phyloP scores from a whole-genome alignment of 1,140 invertebrate genomes.

The Drosophila varians region DNA sequence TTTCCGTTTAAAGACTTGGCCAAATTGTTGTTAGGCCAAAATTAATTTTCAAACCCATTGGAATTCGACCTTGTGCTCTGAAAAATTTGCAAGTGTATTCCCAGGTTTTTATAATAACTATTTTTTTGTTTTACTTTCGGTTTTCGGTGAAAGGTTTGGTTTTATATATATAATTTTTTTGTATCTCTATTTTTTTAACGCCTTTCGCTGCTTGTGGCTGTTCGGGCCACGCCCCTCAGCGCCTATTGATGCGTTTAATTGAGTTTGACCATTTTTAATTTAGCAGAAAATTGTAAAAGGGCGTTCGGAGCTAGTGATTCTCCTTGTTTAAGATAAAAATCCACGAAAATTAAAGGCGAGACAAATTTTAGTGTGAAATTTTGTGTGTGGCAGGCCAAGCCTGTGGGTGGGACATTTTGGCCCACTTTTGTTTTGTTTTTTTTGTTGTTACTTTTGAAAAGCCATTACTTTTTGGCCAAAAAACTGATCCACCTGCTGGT shows the following conservation, averaged over 20 bases:
- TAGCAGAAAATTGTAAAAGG: slow-evolving; percentile 15
- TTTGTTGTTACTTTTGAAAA: background rate
- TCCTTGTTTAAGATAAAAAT: slow-evolving; percentile 2
- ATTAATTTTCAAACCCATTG: background rate
- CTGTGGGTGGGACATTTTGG: slow-evolving; percentile 20
- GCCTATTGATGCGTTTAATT: slow-evolving; percentile 73
- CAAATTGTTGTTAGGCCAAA: background rate
- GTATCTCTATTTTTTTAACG: slow-evolving; percentile 11
- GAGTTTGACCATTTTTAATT: slow-evolving; percentile 39
- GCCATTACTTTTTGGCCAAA: background rate
- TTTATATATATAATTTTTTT: background rate
- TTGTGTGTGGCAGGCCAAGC: slow-evolving; percentile 20
- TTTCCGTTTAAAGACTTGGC: background rate
- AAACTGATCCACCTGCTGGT: slow-evolving; percentile 23
- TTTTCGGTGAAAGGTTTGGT: slow-evolving; percentile 59
- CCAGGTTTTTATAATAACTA: slow-evolving; percentile 6
- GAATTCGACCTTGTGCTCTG: slow-evolving; percentile 10
- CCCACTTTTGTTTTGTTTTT: no score
- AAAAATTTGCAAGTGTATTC: slow-evolving; percentile 20
- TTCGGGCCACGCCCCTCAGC: slow-evolving; percentile 47
- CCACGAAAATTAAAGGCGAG: background rate
- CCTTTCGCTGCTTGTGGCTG: slow-evolving; percentile 46
- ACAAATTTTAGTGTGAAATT: slow-evolving; percentile 38
- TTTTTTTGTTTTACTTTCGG: slow-evolving; percentile 1
- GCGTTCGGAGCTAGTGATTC: slow-evolving; percentile 2